Percentiles rank a stretch among this genome's conserved stretches.
Conservation (phyloP, 2,888 invertebrate genomes). For the Psylliodes chrysocephalus region DNA sequence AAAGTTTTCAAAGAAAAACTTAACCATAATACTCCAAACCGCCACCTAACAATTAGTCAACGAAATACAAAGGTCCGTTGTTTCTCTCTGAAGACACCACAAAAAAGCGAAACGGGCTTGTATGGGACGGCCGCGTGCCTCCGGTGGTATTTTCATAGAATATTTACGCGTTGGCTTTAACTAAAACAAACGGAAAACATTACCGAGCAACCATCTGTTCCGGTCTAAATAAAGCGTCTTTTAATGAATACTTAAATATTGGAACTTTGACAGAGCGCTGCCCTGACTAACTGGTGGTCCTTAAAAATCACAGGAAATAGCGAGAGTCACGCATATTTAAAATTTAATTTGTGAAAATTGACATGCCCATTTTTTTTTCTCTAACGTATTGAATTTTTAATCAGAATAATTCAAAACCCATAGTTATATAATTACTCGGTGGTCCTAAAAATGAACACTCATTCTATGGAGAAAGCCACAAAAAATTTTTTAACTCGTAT, state of each 20-base stretch:
- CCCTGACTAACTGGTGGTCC: neutral
- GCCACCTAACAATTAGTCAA: neutral
- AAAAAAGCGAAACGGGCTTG: neutral
- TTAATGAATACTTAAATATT: neutral
- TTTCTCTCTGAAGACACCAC: neutral
- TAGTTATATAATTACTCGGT: no score
- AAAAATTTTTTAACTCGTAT: no score
- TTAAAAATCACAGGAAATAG: neutral
- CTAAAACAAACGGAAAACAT: neutral
- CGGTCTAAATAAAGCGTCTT: neutral
- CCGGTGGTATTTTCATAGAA: neutral
- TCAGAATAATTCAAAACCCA: no score
- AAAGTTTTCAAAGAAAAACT: no score
- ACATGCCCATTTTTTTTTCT: no score
- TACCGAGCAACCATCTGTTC: neutral
- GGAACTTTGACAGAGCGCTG: neutral
- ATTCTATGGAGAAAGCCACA: no score
- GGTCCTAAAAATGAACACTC: no score
- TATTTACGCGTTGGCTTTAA: neutral
- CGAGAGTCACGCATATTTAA: neutral
- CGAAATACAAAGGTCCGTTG: neutral
- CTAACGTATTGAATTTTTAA: no score
- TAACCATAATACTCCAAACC: no score
- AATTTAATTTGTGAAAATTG: no score
- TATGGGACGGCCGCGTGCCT: neutral